Evolutionary conservation across 2,797 vertebrate species (phyloP).

Genomic region (Paramormyrops hopkinsi): DNA sequence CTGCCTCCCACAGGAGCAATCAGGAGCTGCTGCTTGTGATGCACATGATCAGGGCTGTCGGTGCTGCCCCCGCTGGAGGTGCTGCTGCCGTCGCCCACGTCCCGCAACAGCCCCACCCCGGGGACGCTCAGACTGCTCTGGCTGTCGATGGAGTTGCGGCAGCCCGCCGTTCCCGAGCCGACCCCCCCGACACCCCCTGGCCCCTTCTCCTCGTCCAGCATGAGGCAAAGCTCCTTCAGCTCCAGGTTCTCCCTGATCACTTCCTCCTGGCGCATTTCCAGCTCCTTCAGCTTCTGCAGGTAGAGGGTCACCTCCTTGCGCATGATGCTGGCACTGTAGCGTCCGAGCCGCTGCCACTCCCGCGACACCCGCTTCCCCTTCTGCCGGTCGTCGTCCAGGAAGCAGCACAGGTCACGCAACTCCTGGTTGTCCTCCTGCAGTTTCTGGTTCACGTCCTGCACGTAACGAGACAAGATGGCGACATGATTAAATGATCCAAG

Average conservation of each 20-base stretch:
- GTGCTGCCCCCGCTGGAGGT: conserved; percentile 89
- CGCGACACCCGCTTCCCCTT: conserved; percentile 92
- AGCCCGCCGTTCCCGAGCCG: conserved; percentile 55
- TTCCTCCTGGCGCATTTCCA: conserved; percentile 88
- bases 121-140: conserved; percentile 84
- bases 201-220: conserved; percentile 87
- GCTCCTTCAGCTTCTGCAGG: conserved; percentile 88
- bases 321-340: conserved; percentile 88
- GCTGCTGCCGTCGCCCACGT: conserved; percentile 90
- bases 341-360: conserved; percentile 92
- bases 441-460: conserved; percentile 93
- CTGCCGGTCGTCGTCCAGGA: conserved; percentile 92
- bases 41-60: conserved; percentile 81
- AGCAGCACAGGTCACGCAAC: conserved; percentile 90
- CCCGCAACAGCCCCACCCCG: conserved; percentile 70
- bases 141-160: conserved; percentile 89
- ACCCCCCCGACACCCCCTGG: conserved; percentile 34
- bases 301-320: conserved; percentile 93
- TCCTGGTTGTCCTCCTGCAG: conserved; percentile 97
- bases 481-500: background rate
- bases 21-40: conserved; percentile 75
- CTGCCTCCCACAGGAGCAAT: conserved; percentile 54
- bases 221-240: conserved; percentile 86
- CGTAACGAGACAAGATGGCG: conserved; percentile 13
- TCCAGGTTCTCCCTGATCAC: conserved; percentile 90